Percentiles rank a stretch among this genome's conserved stretches.
Conservation (phyloP, 2,797 vertebrate genomes). For the Chiloscyllium punctatum region DNA sequence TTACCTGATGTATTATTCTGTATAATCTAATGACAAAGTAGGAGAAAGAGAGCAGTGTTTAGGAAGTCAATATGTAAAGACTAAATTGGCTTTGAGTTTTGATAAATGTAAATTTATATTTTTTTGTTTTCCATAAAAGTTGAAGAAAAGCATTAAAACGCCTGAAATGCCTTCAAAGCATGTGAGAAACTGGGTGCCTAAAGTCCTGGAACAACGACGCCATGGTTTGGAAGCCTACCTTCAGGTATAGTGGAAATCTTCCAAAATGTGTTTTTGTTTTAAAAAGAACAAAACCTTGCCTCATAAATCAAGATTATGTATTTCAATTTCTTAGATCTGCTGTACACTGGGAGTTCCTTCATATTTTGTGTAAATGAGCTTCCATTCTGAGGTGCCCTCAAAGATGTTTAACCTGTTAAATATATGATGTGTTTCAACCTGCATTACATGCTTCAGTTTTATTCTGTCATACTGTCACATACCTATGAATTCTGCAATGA, state of each 20-base stretch:
- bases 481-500: constrained; percentile 30
- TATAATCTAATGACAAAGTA: not conserved
- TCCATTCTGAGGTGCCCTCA: not conserved
- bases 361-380: constrained; percentile 19
- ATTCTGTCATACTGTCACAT: constrained; percentile 30
- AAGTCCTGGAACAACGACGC: constrained; percentile 89
- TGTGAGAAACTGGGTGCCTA: constrained; percentile 96
- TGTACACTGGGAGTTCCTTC: constrained; percentile 17
- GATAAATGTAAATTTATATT: not conserved
- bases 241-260: constrained; percentile 67
- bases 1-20: not conserved
- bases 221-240: constrained; percentile 89
- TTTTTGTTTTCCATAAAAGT: constrained; percentile 55
- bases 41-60: not conserved
- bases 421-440: constrained; percentile 20
- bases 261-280: constrained; percentile 37
- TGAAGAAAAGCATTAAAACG: constrained; percentile 91
- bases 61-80: too few relatives aligned
- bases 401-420: constrained; percentile 29
- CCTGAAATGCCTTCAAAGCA: constrained; percentile 98
- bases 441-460: constrained; percentile 32
- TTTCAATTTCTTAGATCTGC: not conserved
- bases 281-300: not conserved
- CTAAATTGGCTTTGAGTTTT: constrained; percentile 16
- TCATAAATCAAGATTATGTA: constrained; percentile 34